Conservation (phyloP, 2,113 vertebrate genomes). For the Saguinus imperator region DNA sequence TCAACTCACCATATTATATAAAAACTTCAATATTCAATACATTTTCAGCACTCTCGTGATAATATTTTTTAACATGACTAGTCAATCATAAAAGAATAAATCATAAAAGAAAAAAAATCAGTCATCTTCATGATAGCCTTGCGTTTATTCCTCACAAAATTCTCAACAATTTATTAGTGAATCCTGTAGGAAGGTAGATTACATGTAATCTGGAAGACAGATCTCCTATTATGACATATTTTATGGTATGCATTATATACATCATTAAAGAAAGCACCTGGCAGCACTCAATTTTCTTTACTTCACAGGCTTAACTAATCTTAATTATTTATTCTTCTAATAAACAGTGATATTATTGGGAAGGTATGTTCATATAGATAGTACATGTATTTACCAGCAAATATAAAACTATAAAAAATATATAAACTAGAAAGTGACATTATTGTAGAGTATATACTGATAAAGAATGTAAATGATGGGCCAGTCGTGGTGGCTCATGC, state of each 20-base stretch:
- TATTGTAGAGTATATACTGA: neutral
- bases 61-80: neutral
- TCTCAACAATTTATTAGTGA: slow-evolving; percentile 4
- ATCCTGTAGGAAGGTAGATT: neutral
- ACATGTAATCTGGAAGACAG: neutral
- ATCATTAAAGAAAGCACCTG: slow-evolving; percentile 10
- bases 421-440: neutral
- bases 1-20: slow-evolving; percentile 24
- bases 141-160: slow-evolving; percentile 16
- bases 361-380: neutral
- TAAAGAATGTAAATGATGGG: neutral
- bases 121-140: neutral
- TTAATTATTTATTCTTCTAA: neutral
- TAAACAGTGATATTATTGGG: neutral
- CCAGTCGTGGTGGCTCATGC: too few relatives aligned
- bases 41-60: neutral
- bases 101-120: too few relatives aligned
- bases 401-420: neutral
- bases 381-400: neutral
- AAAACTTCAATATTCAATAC: neutral
- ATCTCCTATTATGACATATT: slow-evolving; percentile 19
- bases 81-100: slow-evolving; percentile 18
- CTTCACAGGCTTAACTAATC: neutral
- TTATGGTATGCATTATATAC: neutral
- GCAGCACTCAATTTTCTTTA: slow-evolving; percentile 12